Evolutionary conservation across 2,888 invertebrate species (phyloP).

Genomic region (Cremastinae sp.): DNA sequence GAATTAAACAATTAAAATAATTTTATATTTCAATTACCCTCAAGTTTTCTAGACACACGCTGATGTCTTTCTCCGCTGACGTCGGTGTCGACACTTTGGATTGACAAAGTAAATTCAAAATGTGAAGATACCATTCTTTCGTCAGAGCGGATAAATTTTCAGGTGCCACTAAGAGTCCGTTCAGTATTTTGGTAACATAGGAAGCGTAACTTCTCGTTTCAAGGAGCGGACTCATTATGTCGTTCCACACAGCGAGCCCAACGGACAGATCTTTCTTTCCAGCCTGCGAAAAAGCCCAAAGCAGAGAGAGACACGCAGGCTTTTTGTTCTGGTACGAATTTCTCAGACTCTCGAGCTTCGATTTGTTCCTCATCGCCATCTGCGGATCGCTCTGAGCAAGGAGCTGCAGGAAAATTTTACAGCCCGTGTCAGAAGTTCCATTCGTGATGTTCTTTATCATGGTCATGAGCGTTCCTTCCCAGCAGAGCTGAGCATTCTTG

Average conservation of each 20-base stretch:
- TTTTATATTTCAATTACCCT: slow-evolving; percentile 79
- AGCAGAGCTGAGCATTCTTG: slow-evolving; percentile 85
- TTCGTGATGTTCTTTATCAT: slow-evolving; percentile 88
- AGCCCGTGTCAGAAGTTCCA: slow-evolving; percentile 84
- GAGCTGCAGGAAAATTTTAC: slow-evolving; percentile 87
- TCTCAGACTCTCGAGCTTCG: slow-evolving; percentile 84
- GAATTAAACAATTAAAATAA: too few species aligned
- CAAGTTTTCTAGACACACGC: slow-evolving; percentile 82
- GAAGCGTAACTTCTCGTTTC: slow-evolving; percentile 87
- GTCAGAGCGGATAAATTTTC: slow-evolving; percentile 80
- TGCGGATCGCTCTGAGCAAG: slow-evolving; percentile 85
- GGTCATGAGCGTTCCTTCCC: slow-evolving; percentile 86
- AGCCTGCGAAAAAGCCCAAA: slow-evolving; percentile 90
- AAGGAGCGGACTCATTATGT: slow-evolving; percentile 87
- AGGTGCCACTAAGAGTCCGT: slow-evolving; percentile 80
- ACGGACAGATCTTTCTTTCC: slow-evolving; percentile 84
- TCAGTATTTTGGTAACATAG: slow-evolving; percentile 84
- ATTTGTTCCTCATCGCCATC: slow-evolving; percentile 83
- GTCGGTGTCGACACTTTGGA: slow-evolving; percentile 83
- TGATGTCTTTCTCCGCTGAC: slow-evolving; percentile 82
- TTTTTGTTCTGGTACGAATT: slow-evolving; percentile 90
- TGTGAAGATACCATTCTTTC: slow-evolving; percentile 83
- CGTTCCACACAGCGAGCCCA: slow-evolving; percentile 89
- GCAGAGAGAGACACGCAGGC: slow-evolving; percentile 86
- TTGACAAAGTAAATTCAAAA: slow-evolving; percentile 83